Evolutionary conservation across 1,140 invertebrate species (phyloP), one percentile per base, ranked within the genome.

Genomic region (Drosophila pruinosa): DNA sequence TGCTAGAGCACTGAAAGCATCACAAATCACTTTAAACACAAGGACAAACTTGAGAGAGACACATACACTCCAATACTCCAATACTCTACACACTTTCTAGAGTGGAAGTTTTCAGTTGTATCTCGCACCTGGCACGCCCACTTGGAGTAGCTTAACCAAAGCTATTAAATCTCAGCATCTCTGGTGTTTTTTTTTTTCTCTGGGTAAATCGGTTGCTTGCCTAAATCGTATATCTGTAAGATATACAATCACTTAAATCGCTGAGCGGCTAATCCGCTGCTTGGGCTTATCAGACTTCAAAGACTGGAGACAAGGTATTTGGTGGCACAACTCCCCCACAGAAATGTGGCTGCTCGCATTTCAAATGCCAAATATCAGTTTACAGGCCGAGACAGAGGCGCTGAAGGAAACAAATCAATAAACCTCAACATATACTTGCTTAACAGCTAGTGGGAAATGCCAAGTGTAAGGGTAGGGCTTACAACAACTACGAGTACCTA

Each of bases 241-340:
- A 86, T 86, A 86, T 86, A 86, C 78, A 86, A 86, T 86, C 81
- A 86, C 81, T 86, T 86, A 88, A 86, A 88, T 88, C 81, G 81
- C 75, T 82, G 82, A 81, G 81, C 81, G 62, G 74, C 81, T 86
- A 86, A 86, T 86, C 81, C 82, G 82, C 78, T 86, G 69, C 68
- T 52, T 45, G 56, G 39, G 24, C 57, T 68, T 68, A 53, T 61
- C 63, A 56, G 39, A 72, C 70, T 68, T 72, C 70, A 72, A 72
- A 72, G 21, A 3, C 15, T 22, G 15, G 24, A 54, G 52, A 38
- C 34, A 39, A 17, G 48, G 19, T 28, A 34, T 52, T 52, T 12
- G 65, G 54, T 3, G 12, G 31, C 31, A 4, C 3, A 31, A 47
- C 57, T 53, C 14, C 56, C 56, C 54, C 22, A 26, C 7, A 39